Base-by-base conservation (phyloP, 2,113 vertebrate species). In the Baryphthengus martii region DNA sequence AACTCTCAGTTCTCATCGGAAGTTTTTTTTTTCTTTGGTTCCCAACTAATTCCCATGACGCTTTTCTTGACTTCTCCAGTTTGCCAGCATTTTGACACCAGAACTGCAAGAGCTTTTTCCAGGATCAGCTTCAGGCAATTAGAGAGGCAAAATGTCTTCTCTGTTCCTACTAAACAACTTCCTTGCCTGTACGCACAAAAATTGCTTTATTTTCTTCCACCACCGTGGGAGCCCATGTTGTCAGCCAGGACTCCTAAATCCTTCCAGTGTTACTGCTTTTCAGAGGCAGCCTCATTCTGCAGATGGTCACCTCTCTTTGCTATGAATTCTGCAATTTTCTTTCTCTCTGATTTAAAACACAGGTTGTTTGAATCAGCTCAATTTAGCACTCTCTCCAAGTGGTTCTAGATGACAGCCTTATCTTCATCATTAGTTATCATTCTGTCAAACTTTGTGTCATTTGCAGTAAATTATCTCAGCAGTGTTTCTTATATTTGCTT, bases 341-440 rank as follows among this genome's bases (percentile, higher is more conserved):
- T 2, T 61, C 68, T 63, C 85, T 67, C 52, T 74, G 49, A 85
- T 68, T 90, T 80, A 75, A 95, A 93, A 89, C 50, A 78, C 16
- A 35, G 16, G 63, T 84, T 77, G 31, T 67, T 92, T 71, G 68
- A 95, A 87, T 89, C 17, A 17, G 26, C 7, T 89, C 56, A 14
- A 16, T 93, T 90, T 78, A 93, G 28, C 24, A 58, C 42, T 59
- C 28, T 73, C 50, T 93, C 61, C 73, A 65, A 85, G 76, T 56
- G 61, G 78, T 84, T 83, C 83, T 84, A 67, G 29, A 71, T 78
- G 93, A 65, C 86, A 84, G 33, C 24, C 33, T 74, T 74, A 74
- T 84, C 90, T 86, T 95, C 44, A 63, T 78, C 65, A 63, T 74
- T 92, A 68, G 92, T 89, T 93, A 63, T 74, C 73, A 84, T 74